phyloP scores from a whole-genome alignment of 2,888 invertebrate species.

The Sesia bembeciformis region DNA sequence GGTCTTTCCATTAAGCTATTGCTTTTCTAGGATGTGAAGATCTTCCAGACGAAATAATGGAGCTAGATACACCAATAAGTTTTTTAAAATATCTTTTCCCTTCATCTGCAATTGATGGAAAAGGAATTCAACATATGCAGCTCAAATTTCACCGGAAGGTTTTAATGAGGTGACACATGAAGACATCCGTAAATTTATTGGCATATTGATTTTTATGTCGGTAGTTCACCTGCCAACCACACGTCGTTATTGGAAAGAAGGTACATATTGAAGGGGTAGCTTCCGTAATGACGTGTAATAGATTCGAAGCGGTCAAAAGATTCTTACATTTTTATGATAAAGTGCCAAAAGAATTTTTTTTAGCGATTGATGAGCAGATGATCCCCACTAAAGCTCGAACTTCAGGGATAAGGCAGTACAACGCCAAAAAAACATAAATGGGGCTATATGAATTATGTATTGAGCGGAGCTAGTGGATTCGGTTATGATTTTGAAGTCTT shows the following conservation, averaged over 20 bases:
- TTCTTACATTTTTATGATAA: constrained; percentile 12
- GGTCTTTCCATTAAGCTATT: too few species aligned
- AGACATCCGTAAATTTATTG: constrained; percentile 12
- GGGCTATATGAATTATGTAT: too few species aligned
- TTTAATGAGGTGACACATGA: neutral
- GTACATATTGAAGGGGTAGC: constrained; percentile 12
- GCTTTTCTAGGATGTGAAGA: constrained; percentile 6
- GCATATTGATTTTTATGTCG: constrained; percentile 14
- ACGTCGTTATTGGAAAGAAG: constrained; percentile 15
- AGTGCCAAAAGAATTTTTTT: constrained; percentile 7
- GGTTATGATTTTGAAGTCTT: too few species aligned
- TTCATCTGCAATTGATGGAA: constrained; percentile 6
- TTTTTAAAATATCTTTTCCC: constrained; percentile 12
- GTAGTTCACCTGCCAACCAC: constrained; percentile 14
- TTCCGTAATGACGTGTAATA: constrained; percentile 11
- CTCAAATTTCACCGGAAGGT: constrained; percentile 6
- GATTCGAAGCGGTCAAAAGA: constrained; percentile 13
- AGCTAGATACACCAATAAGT: constrained; percentile 7
- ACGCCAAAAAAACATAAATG: too few species aligned
- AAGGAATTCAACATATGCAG: constrained; percentile 6
- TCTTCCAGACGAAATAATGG: constrained; percentile 9
- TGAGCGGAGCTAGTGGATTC: too few species aligned
- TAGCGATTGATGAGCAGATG: neutral
- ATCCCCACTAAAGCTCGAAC: neutral
- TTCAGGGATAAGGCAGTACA: neutral